These are phyloP conservation scores for Aphelinus atriplicis DNA, from an alignment of 1,140 invertebrate species.

Conservation along the genomic window DNA sequence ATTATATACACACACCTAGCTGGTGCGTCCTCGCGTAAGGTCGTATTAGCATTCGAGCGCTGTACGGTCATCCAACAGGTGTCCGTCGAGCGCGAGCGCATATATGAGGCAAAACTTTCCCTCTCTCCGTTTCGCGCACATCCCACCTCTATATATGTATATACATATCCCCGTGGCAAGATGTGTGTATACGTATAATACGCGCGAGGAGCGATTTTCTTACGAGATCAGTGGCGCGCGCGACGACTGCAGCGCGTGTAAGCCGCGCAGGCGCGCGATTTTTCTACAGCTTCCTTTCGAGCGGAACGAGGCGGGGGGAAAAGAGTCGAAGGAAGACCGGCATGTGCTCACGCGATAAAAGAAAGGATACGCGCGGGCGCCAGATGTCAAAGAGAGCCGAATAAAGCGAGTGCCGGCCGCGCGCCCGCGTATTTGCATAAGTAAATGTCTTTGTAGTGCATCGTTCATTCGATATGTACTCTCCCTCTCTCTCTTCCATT, in stretches of 20 bases:
- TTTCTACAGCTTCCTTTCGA: not conserved
- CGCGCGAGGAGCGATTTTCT: no score
- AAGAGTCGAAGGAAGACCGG: not conserved
- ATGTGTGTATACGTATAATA: no score
- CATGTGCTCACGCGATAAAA: no score
- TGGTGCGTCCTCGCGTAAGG: slow-evolving; percentile 8
- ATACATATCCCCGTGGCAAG: no score
- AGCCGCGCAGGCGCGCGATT: not conserved
- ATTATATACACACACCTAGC: not conserved
- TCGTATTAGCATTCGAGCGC: slow-evolving; percentile 24
- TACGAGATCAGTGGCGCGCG: no score
- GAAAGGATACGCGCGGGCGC: not conserved
- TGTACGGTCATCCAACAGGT: slow-evolving; percentile 31
- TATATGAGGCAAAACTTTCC: not conserved
- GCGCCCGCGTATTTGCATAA: slow-evolving; percentile 23
- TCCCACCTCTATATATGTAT: not conserved
- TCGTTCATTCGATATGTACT: slow-evolving; percentile 11
- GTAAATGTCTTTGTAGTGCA: slow-evolving; percentile 22
- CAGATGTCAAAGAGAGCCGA: slow-evolving; percentile 14
- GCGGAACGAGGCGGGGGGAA: not conserved
- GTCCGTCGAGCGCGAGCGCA: slow-evolving; percentile 16
- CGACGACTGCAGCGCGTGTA: no score
- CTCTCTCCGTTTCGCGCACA: not conserved
- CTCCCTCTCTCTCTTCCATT: not conserved
- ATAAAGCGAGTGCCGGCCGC: not conserved